Evolutionary conservation across 92 coral and sea anemone genomes (phyloP).

Genomic region (Phymanthus crucifer): DNA sequence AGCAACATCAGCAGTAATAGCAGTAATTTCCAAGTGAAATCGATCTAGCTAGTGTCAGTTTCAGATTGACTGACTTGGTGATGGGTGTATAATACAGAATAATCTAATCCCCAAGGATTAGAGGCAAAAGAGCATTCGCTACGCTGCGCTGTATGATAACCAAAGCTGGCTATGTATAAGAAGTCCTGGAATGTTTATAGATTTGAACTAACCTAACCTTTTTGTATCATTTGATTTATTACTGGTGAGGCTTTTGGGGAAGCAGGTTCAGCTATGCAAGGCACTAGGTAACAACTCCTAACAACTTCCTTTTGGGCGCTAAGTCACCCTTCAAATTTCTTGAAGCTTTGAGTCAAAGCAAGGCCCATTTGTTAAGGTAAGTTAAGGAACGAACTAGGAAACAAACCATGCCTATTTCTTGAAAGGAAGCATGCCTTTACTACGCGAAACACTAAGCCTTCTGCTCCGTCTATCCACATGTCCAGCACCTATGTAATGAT

Average conservation of each 20-base stretch:
- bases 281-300: no score
- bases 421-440: no score
- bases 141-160: conserved; percentile 16
- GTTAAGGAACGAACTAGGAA: no score
- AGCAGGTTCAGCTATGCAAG: not conserved
- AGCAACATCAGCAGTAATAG: no score
- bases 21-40: conserved; percentile 2
- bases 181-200: conserved; percentile 32
- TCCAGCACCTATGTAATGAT: no score
- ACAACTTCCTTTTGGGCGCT: no score
- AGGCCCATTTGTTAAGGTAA: no score
- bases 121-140: conserved; percentile 19
- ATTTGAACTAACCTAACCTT: conserved; percentile 19
- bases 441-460: no score
- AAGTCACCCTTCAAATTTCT: no score
- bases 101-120: conserved; percentile 25
- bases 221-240: not conserved
- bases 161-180: conserved; percentile 14
- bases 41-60: conserved; percentile 11
- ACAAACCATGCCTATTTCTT: no score
- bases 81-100: conserved; percentile 23
- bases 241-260: not conserved
- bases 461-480: no score
- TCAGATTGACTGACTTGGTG: not conserved
- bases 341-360: no score